These are phyloP conservation scores for Hofmannophila pseudospretella DNA, from an alignment of 2,888 invertebrate species.

Conservation along the genomic window DNA sequence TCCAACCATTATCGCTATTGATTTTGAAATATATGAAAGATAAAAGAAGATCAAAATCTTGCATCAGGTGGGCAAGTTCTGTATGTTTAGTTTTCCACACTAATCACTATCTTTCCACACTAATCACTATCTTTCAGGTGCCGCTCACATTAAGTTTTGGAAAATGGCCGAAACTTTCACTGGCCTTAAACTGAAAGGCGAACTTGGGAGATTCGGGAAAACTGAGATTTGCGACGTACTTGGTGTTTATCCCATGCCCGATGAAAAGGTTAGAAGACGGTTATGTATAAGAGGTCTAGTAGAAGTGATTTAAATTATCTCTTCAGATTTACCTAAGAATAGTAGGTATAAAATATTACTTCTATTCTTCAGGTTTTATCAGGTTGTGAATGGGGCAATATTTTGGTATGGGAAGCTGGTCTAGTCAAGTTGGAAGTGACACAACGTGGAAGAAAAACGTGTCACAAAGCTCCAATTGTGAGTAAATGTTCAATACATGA, in stretches of 20 bases:
- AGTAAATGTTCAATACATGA: constrained; percentile 16
- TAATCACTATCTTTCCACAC: too few species aligned
- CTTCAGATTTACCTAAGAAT: not conserved
- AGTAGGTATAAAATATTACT: not conserved
- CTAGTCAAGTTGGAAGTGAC: constrained; percentile 91
- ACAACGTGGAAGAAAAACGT: constrained; percentile 82
- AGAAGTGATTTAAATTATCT: not conserved
- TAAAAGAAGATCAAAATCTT: too few species aligned
- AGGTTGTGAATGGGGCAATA: constrained; percentile 94
- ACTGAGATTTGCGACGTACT: constrained; percentile 94
- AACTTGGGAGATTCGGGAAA: constrained; percentile 93
- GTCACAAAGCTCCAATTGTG: constrained; percentile 86
- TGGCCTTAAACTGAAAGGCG: constrained; percentile 91
- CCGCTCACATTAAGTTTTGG: constrained; percentile 93
- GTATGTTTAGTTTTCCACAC: too few species aligned
- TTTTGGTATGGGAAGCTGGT: constrained; percentile 94
- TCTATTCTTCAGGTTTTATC: constrained; percentile 81
- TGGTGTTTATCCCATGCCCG: constrained; percentile 90
- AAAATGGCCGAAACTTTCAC: constrained; percentile 95
- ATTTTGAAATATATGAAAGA: too few species aligned
- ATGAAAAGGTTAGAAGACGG: constrained; percentile 86
- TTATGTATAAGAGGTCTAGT: too few species aligned
- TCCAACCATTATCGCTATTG: too few species aligned
- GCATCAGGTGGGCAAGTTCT: too few species aligned
- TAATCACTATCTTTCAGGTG: constrained; percentile 65